Base-by-base conservation (phyloP, 2,888 invertebrate species). In the Amiota mariae region DNA sequence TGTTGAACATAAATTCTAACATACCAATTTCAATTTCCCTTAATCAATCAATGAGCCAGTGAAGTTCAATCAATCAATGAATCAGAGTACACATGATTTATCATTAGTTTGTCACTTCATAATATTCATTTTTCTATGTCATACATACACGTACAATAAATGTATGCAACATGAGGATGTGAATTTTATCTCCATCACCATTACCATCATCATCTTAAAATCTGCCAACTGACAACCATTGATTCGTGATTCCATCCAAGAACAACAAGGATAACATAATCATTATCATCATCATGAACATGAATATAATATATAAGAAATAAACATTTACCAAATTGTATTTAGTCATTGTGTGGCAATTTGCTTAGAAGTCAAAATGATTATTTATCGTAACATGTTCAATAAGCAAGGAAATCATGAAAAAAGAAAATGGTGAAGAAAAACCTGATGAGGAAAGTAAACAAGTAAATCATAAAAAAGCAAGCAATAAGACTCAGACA, bases 321-420 rank as follows among this genome's bases (percentile, higher is more conserved):
- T 18, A n/a, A 63, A 36, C 36, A 63, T 63, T 63, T 63, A 66
- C 15, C n/a, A 68, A 68, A 51, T 68, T 68, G 20, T 51, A 68
- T 68, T 54, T 68, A 72, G 76, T 72, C 77, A 79, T 81, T 80
- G 75, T 78, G 74, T 70, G 75, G 68, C 82, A 80, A 78, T 80
- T 82, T 77, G 76, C 66, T 73, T 76, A 67, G 12, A 75, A 70
- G 73, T 71, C 71, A 61, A 72, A 74, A 47, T 73, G 73, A 77
- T 81, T 84, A 81, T 84, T 84, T 82, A 80, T 78, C 36, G 8
- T 24, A 24, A 24, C 24, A 24, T 24, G 24, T 24, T 24, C 24
- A 24, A 24, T 24, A 24, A 24, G 24, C 24, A 36, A 36, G 36
- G 6, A 2, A 36, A 2, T 36, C 36, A 36, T 36, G n/a, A n/a